Evolutionary conservation across 2,888 invertebrate species (phyloP).

Genomic region (Coecobrya sp.): DNA sequence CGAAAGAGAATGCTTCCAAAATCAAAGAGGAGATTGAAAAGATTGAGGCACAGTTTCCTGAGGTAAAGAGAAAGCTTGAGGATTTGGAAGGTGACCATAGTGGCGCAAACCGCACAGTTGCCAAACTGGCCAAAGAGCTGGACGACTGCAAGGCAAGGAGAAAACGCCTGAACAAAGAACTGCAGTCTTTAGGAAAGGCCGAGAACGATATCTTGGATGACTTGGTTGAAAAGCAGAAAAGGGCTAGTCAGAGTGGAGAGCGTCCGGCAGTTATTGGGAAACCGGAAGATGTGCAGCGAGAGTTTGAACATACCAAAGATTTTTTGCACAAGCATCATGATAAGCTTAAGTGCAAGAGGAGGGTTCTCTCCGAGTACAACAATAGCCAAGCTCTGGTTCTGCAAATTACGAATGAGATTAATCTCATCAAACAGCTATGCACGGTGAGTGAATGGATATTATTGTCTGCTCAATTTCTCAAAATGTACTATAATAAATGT

Average conservation of each 20-base stretch:
- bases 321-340: constrained; percentile 23
- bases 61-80: constrained; percentile 45
- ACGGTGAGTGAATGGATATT: constrained; percentile 26
- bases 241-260: constrained; percentile 8
- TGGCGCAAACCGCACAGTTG: neutral
- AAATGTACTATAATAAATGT: neutral
- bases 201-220: constrained; percentile 27
- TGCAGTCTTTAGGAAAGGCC: neutral
- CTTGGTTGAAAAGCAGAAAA: neutral
- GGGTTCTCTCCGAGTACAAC: constrained; percentile 22
- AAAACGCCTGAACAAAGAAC: neutral
- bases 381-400: constrained; percentile 11
- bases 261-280: constrained; percentile 21
- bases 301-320: constrained; percentile 19
- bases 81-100: constrained; percentile 30
- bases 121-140: constrained; percentile 38
- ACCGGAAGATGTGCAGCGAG: constrained; percentile 33
- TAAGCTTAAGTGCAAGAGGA: constrained; percentile 27
- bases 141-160: constrained; percentile 4
- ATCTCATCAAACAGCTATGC: constrained; percentile 12
- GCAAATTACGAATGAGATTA: constrained; percentile 38
- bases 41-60: constrained; percentile 65
- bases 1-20: neutral
- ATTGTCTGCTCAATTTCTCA: no score
- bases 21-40: constrained; percentile 25